These are phyloP conservation scores for Patella ulyssiponensis DNA, from an alignment of 2,888 invertebrate genomes.

Conservation along the genomic window DNA sequence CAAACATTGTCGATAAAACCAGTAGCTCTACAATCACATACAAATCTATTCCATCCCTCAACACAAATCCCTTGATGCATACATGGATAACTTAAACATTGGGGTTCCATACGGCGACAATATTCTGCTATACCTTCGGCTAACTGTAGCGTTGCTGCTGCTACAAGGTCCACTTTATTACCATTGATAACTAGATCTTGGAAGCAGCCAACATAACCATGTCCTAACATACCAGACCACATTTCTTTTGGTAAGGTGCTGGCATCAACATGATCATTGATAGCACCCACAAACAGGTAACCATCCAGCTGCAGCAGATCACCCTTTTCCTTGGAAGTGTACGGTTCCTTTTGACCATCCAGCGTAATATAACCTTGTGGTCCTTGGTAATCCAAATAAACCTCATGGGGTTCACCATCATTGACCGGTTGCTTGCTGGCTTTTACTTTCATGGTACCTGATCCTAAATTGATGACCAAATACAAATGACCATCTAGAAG, in stretches of 20 bases:
- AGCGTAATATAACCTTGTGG: constrained; percentile 90
- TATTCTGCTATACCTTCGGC: constrained; percentile 90
- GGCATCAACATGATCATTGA: constrained; percentile 76
- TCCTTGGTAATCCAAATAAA: constrained; percentile 85
- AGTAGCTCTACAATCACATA: constrained; percentile 93
- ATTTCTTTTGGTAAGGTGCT: constrained; percentile 86
- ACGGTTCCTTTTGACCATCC: constrained; percentile 76
- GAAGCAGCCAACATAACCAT: constrained; percentile 95
- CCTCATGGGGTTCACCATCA: constrained; percentile 94
- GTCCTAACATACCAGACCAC: constrained; percentile 90
- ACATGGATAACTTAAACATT: constrained; percentile 83
- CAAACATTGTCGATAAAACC: constrained; percentile 92
- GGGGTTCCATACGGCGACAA: constrained; percentile 79
- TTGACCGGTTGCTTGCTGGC: constrained; percentile 84
- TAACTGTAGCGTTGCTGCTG: constrained; percentile 90
- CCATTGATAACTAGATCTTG: constrained; percentile 90
- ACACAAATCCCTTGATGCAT: constrained; percentile 89
- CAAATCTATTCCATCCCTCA: constrained; percentile 95
- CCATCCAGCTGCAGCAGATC: constrained; percentile 89
- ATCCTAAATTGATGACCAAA: constrained; percentile 91
- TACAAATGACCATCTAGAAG: constrained; percentile 94
- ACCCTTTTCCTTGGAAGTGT: constrained; percentile 80
- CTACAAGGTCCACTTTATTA: constrained; percentile 89
- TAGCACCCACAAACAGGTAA: constrained; percentile 89
- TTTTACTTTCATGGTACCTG: constrained; percentile 82